Evolutionary conservation across 2,888 invertebrate genomes (phyloP), one percentile per base, ranked within the genome.

Genomic region (Stenchaetothrips biformis): DNA sequence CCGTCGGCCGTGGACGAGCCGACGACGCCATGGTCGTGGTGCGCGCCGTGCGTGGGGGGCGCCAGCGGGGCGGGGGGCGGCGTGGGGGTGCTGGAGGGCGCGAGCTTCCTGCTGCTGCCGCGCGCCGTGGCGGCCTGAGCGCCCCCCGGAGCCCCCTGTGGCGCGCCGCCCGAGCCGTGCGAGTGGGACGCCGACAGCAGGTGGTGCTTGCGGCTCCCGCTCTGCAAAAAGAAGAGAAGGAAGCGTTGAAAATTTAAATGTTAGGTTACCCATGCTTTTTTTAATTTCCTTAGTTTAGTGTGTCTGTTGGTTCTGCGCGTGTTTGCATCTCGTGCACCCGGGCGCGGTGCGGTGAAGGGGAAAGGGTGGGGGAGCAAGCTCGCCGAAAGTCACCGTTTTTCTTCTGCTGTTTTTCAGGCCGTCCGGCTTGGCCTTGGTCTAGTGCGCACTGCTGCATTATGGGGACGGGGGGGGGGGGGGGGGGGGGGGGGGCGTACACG

Each of bases 1-100:
- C 67, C 67, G 67, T 74, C 67, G 21, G 67, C 67, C 21, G 67
- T 74, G 21, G 67, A 74, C 67, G 67, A 74, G 67, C 67, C 67
- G 21, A 74, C 67, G 67, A 74, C 67, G 67, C 67, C 67, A 74
- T 74, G 67, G 67, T 74, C 67, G 21, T 25, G 67, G 67, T 21
- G 67, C 21, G n/a, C 67, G 59, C 18, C 18, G 59, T 59, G 59
- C 37, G 37, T 4, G 37, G 37, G 37, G 37, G 37, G 37, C 37
- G 37, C 37, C 37, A 37, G 37, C 37, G 37, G 37, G 37, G 13
- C 16, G 59, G 16, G 37, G 37, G 37, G 37, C 37, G 37, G 37
- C 37, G 37, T 37, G 37, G 37, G 37, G 4, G 37, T 37, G 37
- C 18, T 59, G 13, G 13, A 18, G 59, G 37, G 37, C 37, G 37